A percentile compares a stretch with the other conserved stretches of the same genome.
These are phyloP conservation scores for Rhaphigaster nebulosa DNA, from an alignment of 2,888 invertebrate species.

Conservation along the genomic window DNA sequence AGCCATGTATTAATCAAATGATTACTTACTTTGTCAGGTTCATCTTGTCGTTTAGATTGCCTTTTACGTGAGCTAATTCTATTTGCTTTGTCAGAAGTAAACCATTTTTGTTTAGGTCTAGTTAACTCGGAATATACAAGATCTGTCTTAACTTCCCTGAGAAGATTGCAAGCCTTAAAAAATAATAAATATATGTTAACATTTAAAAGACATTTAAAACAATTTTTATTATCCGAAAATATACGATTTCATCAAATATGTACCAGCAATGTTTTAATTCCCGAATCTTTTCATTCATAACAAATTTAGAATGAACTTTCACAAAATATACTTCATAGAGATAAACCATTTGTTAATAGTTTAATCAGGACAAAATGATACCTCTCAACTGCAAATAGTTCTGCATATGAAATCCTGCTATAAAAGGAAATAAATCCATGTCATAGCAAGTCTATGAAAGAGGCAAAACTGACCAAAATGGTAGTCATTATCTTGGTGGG, in stretches of 20 bases:
- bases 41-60: slow-evolving; percentile 50
- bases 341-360: not conserved
- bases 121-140: slow-evolving; percentile 48
- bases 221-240: not conserved
- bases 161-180: slow-evolving; percentile 51
- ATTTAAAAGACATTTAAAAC: not conserved
- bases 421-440: not conserved
- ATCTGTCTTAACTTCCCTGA: slow-evolving; percentile 52
- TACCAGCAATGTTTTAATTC: not conserved
- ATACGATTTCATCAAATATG: not conserved
- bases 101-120: slow-evolving; percentile 59
- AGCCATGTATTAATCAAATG: not conserved
- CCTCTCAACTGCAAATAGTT: not conserved
- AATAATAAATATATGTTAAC: not conserved
- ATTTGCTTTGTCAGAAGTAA: slow-evolving; percentile 59
- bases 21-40: slow-evolving; percentile 58
- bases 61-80: slow-evolving; percentile 55
- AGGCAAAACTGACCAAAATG: not conserved
- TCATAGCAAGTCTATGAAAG: not conserved
- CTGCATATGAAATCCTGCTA: not conserved
- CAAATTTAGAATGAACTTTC: not conserved
- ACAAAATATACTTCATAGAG: not conserved
- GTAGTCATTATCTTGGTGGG: not conserved
- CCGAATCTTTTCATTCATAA: not conserved
- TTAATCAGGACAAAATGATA: not conserved